Evolutionary conservation across 2,888 invertebrate genomes (phyloP).

Genomic region (Acrobasis suavella): DNA sequence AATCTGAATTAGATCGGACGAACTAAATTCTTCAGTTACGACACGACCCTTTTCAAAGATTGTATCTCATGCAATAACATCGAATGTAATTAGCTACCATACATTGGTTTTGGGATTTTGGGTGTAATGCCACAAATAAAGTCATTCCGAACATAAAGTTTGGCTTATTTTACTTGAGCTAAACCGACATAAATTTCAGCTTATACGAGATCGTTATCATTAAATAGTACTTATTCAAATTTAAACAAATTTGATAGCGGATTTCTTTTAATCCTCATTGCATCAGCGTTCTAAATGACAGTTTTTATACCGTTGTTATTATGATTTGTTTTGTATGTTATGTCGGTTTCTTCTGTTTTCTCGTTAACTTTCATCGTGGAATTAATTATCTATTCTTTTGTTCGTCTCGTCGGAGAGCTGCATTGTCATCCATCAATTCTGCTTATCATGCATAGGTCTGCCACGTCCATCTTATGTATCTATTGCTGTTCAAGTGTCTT

Average conservation of each 20-base stretch:
- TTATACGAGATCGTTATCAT: slow-evolving; percentile 24
- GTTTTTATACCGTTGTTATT: slow-evolving; percentile 44
- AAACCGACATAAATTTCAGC: slow-evolving; percentile 28
- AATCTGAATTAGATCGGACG: slow-evolving; percentile 26
- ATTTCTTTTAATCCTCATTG: slow-evolving; percentile 31
- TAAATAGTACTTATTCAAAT: slow-evolving; percentile 30
- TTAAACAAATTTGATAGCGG: slow-evolving; percentile 36
- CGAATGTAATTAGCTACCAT: slow-evolving; percentile 28
- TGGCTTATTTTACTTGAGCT: slow-evolving; percentile 11
- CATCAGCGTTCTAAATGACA: slow-evolving; percentile 23
- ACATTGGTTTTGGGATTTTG: slow-evolving; percentile 18
- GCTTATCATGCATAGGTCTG: slow-evolving; percentile 64
- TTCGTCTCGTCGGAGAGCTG: slow-evolving; percentile 54
- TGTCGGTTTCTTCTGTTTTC: slow-evolving; percentile 49
- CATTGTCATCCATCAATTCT: slow-evolving; percentile 73
- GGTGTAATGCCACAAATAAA: slow-evolving; percentile 18
- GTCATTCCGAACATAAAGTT: slow-evolving; percentile 9
- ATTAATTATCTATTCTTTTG: slow-evolving; percentile 77
- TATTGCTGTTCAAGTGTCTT: slow-evolving; percentile 51
- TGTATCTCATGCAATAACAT: slow-evolving; percentile 37
- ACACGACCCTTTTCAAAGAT: slow-evolving; percentile 32
- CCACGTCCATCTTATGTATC: slow-evolving; percentile 48
- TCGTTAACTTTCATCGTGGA: slow-evolving; percentile 66
- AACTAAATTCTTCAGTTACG: slow-evolving; percentile 28
- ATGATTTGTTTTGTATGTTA: slow-evolving; percentile 52